phyloP scores from a whole-genome alignment of 2,888 invertebrate species.

The Mythimna impura region DNA sequence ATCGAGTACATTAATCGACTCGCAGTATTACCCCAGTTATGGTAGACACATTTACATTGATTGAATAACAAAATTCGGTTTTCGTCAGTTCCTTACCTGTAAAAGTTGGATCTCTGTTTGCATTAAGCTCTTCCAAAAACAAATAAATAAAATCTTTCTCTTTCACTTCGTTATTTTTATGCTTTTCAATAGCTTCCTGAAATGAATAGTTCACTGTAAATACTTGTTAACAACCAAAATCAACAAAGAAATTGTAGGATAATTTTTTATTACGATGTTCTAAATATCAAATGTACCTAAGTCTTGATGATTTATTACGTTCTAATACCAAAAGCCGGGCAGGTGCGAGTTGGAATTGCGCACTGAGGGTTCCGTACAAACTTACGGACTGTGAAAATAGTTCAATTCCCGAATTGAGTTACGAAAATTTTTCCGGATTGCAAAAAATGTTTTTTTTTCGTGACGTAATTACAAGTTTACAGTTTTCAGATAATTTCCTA shows the following conservation, averaged over 20 bases:
- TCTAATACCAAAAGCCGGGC: no score
- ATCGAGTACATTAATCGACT: no score
- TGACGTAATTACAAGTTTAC: no score
- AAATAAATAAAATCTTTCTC: constrained; percentile 91
- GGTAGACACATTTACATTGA: background rate
- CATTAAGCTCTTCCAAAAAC: constrained; percentile 91
- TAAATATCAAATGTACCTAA: background rate
- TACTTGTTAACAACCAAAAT: background rate
- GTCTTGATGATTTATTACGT: no score
- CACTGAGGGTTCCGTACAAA: no score
- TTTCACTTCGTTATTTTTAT: constrained; percentile 81
- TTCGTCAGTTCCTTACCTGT: constrained; percentile 69
- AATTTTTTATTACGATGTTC: background rate
- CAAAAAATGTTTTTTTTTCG: no score
- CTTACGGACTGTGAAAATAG: no score
- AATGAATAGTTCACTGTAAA: constrained; percentile 20
- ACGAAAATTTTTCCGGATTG: no score
- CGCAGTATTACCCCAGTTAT: no score
- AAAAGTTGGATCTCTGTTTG: constrained; percentile 77
- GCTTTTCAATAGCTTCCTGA: constrained; percentile 89
- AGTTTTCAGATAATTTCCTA: no score
- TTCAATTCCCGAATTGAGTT: no score
- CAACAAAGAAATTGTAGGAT: background rate
- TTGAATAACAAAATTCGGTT: background rate
- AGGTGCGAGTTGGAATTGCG: no score